Percentiles rank a stretch among this genome's conserved stretches.
These are phyloP conservation scores for Genyomyrus donnyi DNA, from an alignment of 2,113 vertebrate species.

Conservation along the genomic window DNA sequence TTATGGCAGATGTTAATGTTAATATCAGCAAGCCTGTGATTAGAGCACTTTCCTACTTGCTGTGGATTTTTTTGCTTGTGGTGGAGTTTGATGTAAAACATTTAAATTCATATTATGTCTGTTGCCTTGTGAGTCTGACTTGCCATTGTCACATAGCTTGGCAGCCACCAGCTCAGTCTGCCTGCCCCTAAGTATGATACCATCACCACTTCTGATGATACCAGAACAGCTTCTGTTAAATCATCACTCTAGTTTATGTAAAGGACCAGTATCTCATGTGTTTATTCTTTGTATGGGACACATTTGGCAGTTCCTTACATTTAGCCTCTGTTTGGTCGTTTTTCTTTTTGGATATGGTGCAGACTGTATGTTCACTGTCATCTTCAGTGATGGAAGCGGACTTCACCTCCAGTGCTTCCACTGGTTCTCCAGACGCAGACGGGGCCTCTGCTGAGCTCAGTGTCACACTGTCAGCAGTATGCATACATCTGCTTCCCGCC, in stretches of 20 bases:
- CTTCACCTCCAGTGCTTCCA: background rate
- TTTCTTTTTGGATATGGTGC: background rate
- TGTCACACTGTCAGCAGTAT: conserved; percentile 31
- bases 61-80: background rate
- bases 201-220: background rate
- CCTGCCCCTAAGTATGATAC: background rate
- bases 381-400: background rate
- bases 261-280: background rate
- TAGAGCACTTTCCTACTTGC: background rate
- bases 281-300: background rate
- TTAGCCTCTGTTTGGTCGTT: background rate
- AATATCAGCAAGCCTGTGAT: background rate
- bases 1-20: background rate
- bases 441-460: background rate
- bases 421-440: background rate
- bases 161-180: background rate
- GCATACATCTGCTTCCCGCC: conserved; percentile 34
- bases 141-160: background rate
- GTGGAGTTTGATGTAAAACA: background rate
- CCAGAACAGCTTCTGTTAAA: background rate
- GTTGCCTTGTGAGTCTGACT: background rate
- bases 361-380: background rate
- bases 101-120: background rate
- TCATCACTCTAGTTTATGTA: background rate
- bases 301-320: background rate